Evolutionary conservation across 2,888 invertebrate species (phyloP).

Genomic region (Mamestra brassicae): DNA sequence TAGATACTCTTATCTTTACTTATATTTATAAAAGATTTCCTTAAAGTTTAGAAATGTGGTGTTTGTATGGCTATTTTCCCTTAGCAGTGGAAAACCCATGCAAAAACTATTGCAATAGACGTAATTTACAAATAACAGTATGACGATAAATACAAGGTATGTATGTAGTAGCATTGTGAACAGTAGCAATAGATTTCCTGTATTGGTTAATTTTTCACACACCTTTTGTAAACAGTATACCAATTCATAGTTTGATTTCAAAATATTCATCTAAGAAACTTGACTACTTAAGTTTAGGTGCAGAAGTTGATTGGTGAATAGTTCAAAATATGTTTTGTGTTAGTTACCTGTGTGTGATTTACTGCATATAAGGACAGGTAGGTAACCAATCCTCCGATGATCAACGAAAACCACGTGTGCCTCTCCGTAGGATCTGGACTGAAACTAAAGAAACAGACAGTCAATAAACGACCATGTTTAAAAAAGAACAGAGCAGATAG

Average conservation of each 20-base stretch:
- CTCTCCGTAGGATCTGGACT: slow-evolving; percentile 95
- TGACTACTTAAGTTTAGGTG: too few relatives aligned
- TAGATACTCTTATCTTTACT: slow-evolving; percentile 8
- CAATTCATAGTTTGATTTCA: background rate
- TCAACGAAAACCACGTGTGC: slow-evolving; percentile 95
- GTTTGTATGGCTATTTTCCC: slow-evolving; percentile 9
- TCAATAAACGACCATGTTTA: slow-evolving; percentile 6
- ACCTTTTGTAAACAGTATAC: background rate
- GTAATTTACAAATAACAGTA: background rate
- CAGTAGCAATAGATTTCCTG: slow-evolving; percentile 16
- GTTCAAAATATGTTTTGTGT: background rate
- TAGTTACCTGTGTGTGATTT: slow-evolving; percentile 94
- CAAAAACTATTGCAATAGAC: background rate
- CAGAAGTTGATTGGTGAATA: too few relatives aligned
- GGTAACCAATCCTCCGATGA: slow-evolving; percentile 95
- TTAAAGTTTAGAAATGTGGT: background rate
- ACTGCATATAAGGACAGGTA: slow-evolving; percentile 96
- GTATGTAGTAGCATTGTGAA: background rate
- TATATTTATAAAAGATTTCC: slow-evolving; percentile 20
- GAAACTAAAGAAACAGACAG: slow-evolving; percentile 89
- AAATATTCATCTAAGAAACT: background rate
- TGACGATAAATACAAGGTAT: background rate
- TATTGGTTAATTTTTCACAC: background rate
- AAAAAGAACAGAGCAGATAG: background rate
- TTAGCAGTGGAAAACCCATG: background rate